Percentiles rank a stretch among this genome's conserved stretches.
These are phyloP conservation scores for Ennomos erosarius DNA, from an alignment of 2,888 invertebrate genomes.

Conservation along the genomic window DNA sequence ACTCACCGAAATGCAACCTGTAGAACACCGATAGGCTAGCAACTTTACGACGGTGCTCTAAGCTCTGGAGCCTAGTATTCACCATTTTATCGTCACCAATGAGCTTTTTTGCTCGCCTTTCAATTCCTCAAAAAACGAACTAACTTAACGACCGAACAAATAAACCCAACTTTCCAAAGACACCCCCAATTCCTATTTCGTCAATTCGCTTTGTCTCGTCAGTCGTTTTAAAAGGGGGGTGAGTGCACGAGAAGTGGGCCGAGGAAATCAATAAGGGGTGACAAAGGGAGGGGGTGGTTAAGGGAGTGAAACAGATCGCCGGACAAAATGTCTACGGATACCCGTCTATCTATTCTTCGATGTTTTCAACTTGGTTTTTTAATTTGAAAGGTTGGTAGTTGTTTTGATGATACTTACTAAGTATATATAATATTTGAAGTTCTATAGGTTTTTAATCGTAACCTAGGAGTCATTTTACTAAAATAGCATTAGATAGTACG, in stretches of 20 bases:
- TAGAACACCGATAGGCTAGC: too few species aligned
- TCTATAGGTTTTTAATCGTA: too few species aligned
- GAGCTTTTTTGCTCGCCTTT: too few species aligned
- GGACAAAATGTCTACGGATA: conserved; percentile 51
- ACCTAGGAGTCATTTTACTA: too few species aligned
- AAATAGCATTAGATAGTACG: too few species aligned
- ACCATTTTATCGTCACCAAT: too few species aligned
- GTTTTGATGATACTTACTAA: too few species aligned
- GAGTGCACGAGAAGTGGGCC: conserved; percentile 59
- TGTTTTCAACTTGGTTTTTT: conserved; percentile 7
- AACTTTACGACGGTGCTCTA: too few species aligned
- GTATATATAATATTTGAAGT: too few species aligned
- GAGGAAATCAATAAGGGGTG: conserved; percentile 73
- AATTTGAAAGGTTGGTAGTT: neutral
- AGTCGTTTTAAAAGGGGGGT: conserved; percentile 64
- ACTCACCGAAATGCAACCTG: too few species aligned
- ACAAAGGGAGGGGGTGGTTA: conserved; percentile 52
- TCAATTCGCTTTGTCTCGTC: conserved; percentile 66
- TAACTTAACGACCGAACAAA: neutral
- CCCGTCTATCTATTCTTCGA: conserved; percentile 10
- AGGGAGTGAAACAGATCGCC: conserved; percentile 57
- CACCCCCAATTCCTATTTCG: conserved; percentile 43
- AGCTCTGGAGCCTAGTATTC: too few species aligned
- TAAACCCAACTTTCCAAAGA: conserved; percentile 6
- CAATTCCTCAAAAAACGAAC: too few species aligned